Conservation (phyloP, 2,888 invertebrate species). For the Polydrusus pterygomalis region DNA sequence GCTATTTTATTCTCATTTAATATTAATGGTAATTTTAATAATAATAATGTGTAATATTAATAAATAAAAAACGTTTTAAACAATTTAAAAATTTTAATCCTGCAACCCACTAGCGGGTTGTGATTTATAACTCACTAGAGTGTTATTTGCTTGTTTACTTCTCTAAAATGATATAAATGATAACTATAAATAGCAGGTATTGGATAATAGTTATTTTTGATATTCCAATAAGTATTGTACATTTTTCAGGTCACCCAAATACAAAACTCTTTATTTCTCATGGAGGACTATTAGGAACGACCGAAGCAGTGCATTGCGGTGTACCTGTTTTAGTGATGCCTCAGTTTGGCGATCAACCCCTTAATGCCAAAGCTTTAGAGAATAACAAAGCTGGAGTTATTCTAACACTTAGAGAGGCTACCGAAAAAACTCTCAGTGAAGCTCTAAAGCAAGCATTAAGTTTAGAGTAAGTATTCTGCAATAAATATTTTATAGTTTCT, state of each 20-base stretch:
- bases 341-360: constrained; percentile 82
- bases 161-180: no score
- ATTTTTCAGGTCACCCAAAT: constrained; percentile 78
- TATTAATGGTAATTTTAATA: no score
- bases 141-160: no score
- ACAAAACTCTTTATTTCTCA: constrained; percentile 81
- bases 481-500: not conserved
- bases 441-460: constrained; percentile 76
- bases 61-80: no score
- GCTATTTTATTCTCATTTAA: no score
- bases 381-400: constrained; percentile 77
- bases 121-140: no score
- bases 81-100: no score
- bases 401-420: constrained; percentile 75
- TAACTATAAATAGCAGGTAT: no score
- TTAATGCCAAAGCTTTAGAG: constrained; percentile 78
- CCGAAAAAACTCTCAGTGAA: constrained; percentile 74
- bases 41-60: no score
- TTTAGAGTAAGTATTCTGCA: constrained; percentile 73
- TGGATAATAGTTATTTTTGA: no score
- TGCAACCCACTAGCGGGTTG: no score
- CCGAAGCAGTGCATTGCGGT: constrained; percentile 81
- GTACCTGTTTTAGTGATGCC: constrained; percentile 81
- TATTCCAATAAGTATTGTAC: no score
- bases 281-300: constrained; percentile 80